Evolutionary conservation across 2,797 vertebrate species (phyloP).

Genomic region (Clarias laeviceps): DNA sequence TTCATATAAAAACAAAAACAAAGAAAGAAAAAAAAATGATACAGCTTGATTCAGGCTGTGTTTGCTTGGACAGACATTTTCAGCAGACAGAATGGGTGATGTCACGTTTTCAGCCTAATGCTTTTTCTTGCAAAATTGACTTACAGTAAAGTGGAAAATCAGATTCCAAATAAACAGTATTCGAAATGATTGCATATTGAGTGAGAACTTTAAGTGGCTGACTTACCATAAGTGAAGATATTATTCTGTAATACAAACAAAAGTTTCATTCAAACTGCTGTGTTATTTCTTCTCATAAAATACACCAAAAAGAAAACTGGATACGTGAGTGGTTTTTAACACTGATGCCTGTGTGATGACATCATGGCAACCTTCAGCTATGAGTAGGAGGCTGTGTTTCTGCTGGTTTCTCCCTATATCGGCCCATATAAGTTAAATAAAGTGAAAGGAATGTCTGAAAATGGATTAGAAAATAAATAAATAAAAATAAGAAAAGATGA

Average conservation of each 20-base stretch:
- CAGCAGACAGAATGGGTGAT: slow-evolving; percentile 20
- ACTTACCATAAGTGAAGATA: neutral
- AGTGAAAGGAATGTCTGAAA: neutral
- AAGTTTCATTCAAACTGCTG: neutral
- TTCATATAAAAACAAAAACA: neutral
- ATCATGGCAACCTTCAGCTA: slow-evolving; percentile 17
- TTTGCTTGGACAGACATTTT: neutral
- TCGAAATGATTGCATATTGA: neutral
- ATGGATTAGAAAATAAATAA: neutral
- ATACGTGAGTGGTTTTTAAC: neutral
- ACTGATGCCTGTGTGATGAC: slow-evolving; percentile 32
- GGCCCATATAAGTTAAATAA: neutral
- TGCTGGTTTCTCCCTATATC: slow-evolving; percentile 14
- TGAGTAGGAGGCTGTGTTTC: slow-evolving; percentile 10
- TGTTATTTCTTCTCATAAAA: neutral
- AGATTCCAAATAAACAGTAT: slow-evolving; percentile 35
- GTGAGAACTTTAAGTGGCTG: neutral
- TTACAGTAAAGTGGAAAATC: slow-evolving; percentile 11
- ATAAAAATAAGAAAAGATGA: neutral
- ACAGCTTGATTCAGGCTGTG: neutral
- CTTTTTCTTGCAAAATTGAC: neutral
- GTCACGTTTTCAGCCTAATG: slow-evolving; percentile 28
- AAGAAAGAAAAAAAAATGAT: neutral
- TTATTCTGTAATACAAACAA: slow-evolving; percentile 10
- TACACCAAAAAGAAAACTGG: neutral